phyloP scores from a whole-genome alignment of 2,888 invertebrate genomes.

The Standfussiana lucernea region DNA sequence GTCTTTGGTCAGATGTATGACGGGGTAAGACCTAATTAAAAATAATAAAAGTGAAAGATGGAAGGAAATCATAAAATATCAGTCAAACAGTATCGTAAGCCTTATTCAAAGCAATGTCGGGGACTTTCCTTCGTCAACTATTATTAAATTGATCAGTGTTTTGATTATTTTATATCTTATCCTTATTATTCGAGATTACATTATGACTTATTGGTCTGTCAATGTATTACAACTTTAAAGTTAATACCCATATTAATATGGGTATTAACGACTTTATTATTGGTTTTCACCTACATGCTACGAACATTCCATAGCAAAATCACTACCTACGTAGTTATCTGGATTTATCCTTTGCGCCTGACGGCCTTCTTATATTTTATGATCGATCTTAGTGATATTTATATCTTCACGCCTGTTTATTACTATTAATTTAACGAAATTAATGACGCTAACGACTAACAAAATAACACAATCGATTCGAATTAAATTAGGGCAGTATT shows the following conservation, averaged over 20 bases:
- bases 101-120: conserved; percentile 1
- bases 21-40: background rate
- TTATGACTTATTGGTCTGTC: background rate
- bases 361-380: background rate
- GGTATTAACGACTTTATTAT: background rate
- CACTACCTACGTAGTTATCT: background rate
- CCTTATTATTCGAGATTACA: conserved; percentile 16
- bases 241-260: too few species aligned
- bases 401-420: background rate
- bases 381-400: background rate
- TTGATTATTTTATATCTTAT: conserved; percentile 32
- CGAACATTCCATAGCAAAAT: background rate
- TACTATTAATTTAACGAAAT: conserved; percentile 6
- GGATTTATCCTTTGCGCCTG: background rate
- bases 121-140: conserved; percentile 2
- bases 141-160: conserved; percentile 12
- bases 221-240: background rate
- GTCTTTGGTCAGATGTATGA: background rate
- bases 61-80: background rate
- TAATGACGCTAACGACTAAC: background rate
- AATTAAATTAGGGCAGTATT: conserved; percentile 15
- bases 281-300: background rate
- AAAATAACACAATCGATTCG: background rate
- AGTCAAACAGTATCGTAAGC: conserved; percentile 29
- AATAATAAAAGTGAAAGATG: background rate